Evolutionary conservation across 2,888 invertebrate species (phyloP).

Genomic region (Elmis aenea): DNA sequence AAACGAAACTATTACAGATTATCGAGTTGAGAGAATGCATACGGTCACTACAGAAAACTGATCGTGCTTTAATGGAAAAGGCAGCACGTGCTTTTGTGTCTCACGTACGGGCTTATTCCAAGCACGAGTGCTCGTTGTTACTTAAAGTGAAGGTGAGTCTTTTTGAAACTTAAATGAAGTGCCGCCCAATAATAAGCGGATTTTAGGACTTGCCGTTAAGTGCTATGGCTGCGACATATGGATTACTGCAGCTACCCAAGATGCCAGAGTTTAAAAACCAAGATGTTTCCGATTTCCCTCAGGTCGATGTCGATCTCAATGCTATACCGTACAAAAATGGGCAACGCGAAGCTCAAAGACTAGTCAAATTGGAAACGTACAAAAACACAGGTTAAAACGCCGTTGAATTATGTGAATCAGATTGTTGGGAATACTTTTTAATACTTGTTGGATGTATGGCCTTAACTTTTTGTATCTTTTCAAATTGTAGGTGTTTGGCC

Average conservation of each 20-base stretch:
- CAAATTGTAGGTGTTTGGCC: no score
- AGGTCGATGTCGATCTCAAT: constrained; percentile 65
- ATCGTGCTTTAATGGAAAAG: constrained; percentile 78
- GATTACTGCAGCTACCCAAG: constrained; percentile 82
- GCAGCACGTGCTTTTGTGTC: constrained; percentile 93
- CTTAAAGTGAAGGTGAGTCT: constrained; percentile 65
- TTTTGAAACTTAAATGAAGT: constrained; percentile 1
- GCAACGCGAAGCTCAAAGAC: constrained; percentile 67
- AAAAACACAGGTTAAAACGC: constrained; percentile 71
- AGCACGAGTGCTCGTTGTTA: constrained; percentile 91
- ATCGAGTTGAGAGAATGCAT: constrained; percentile 53
- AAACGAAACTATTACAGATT: constrained; percentile 27
- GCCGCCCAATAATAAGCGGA: constrained; percentile 8
- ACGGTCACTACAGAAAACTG: constrained; percentile 60
- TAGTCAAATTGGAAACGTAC: constrained; percentile 65
- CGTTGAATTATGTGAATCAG: no score
- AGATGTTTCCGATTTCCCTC: constrained; percentile 51
- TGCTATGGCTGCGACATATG: constrained; percentile 81
- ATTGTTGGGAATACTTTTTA: no score
- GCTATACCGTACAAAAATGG: constrained; percentile 74
- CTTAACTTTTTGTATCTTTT: no score
- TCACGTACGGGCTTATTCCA: constrained; percentile 86
- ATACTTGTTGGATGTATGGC: no score
- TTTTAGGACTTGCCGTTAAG: constrained; percentile 74
- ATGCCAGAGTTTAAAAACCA: constrained; percentile 90